Conservation (phyloP, 2,888 invertebrate species). For the Punctoribates punctum region DNA sequence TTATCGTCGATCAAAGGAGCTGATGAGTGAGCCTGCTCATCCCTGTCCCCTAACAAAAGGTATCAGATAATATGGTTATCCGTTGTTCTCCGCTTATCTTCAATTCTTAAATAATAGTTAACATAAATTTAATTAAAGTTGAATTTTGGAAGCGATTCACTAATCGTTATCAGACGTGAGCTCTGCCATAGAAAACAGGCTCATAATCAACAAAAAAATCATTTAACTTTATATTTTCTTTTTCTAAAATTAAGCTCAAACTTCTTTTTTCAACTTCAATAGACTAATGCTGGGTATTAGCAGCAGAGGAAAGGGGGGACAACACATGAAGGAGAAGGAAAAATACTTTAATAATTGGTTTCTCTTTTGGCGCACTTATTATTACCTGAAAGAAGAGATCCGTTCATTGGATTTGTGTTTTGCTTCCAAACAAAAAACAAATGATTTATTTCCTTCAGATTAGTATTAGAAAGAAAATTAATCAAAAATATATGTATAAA, state of each 20-base stretch:
- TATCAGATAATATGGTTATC: too few relatives aligned
- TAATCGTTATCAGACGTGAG: background rate
- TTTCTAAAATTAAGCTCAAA: background rate
- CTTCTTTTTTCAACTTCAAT: background rate
- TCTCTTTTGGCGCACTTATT: background rate
- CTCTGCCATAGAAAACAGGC: background rate
- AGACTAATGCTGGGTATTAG: too few relatives aligned
- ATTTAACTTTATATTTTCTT: background rate
- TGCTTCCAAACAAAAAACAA: background rate
- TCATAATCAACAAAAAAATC: background rate
- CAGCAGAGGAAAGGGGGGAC: too few relatives aligned
- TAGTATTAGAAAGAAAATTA: slow-evolving; percentile 4
- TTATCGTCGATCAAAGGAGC: too few relatives aligned
- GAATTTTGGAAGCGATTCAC: slow-evolving; percentile 1
- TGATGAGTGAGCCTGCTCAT: too few relatives aligned
- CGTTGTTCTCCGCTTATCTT: background rate
- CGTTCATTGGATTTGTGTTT: slow-evolving; percentile 1
- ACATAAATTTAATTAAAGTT: background rate
- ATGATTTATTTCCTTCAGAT: background rate
- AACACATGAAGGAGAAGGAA: background rate
- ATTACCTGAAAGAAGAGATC: background rate
- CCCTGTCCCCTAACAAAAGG: too few relatives aligned
- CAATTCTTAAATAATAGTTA: background rate
- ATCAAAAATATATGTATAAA: too few relatives aligned
- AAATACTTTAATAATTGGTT: background rate